Base-by-base conservation (phyloP, 1,140 invertebrate genomes). In the Onthophagus taurus region DNA sequence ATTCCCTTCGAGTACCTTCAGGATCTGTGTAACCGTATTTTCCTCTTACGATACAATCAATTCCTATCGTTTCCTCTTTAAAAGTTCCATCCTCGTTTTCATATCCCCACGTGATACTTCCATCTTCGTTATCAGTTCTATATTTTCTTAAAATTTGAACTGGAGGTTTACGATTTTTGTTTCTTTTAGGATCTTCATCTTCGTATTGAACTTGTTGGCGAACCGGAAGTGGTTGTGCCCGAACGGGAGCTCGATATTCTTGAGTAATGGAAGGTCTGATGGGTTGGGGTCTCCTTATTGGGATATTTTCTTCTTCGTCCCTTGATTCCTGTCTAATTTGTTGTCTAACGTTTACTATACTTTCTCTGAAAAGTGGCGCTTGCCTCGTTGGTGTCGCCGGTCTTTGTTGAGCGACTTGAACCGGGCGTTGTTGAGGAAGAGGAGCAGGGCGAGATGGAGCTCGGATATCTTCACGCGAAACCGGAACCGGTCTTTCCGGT, bases 1-100 rank as follows among this genome's bases (percentile, higher is more conserved):
- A 63, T 46, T 64, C 56, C 30, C 59, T 54, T 31, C 55, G 54
- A 3, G 57, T 56, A 51, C 84, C 84, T 54, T 88, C 85, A 0
- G 84, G 84, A 65, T 88, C 85, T 19, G 85, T 70, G 63, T 87
- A 89, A 19, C 85, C 85, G 54, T 87, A 89, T 57, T 83, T 85
- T 31, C 85, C 85, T 23, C 80, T 71, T 4, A 83, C 86, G 29
- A 88, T 71, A 59, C 85, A 88, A 56, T 88, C 83, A 11, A 75
- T 69, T 38, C 85, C 85, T 51, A 87, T 84, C 4, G 77, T 75
- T 63, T 89, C 85, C 58, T 89, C 85, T 57, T 89, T 89, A 59
- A 80, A 85, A 1, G 73, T 73, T 9, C 81, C 81, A 55, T 84
- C 81, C 44, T 87, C 84, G 57, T 87, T 88, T 67, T 87, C 84